phyloP scores from a whole-genome alignment of 1,140 invertebrate genomes.

The Apis florea region DNA sequence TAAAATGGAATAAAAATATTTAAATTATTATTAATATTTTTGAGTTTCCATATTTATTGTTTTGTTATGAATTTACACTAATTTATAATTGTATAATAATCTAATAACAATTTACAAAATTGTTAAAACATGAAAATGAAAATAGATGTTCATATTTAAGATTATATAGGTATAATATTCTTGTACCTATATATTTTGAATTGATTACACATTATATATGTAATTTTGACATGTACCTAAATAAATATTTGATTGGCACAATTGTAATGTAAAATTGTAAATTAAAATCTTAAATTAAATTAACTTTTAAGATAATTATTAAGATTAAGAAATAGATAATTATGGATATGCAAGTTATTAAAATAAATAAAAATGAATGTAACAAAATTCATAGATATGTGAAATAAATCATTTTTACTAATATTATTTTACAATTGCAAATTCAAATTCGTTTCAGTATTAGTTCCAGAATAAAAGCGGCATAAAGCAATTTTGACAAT shows the following conservation, averaged over 20 bases:
- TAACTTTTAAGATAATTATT: neutral
- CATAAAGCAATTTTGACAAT: neutral
- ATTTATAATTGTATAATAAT: neutral
- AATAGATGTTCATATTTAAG: constrained; percentile 11
- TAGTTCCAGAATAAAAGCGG: constrained; percentile 46
- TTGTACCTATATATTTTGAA: neutral
- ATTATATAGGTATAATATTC: too few species aligned
- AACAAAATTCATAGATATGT: neutral
- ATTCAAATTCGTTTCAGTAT: neutral
- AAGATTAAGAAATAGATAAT: neutral
- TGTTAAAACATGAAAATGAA: neutral
- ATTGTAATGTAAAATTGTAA: too few species aligned
- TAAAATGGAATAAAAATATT: neutral
- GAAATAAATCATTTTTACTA: neutral
- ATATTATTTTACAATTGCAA: neutral
- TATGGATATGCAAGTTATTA: neutral
- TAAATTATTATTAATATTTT: neutral
- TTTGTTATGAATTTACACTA: neutral
- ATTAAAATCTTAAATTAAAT: neutral
- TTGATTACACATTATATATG: neutral
- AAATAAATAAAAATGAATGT: neutral
- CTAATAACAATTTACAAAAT: constrained; percentile 23
- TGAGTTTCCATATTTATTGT: neutral
- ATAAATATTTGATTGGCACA: too few species aligned
- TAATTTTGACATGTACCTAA: too few species aligned